Percentiles rank a stretch among this genome's conserved stretches.
Conservation (phyloP, 1,140 invertebrate genomes). For the Eriosoma lanigerum region DNA sequence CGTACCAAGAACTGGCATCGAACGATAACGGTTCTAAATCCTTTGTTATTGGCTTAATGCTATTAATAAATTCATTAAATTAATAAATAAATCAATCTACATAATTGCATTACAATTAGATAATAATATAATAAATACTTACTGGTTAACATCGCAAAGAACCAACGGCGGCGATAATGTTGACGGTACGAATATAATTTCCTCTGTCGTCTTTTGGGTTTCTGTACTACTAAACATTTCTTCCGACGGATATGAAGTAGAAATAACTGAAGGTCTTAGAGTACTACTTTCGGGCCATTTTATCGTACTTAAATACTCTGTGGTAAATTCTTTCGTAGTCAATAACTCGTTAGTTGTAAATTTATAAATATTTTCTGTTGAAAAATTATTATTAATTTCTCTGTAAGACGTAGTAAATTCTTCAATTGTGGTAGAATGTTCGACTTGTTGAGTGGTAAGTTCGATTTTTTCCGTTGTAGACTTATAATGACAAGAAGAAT, state of each 20-base stretch:
- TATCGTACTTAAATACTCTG: neutral
- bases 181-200: conserved; percentile 11
- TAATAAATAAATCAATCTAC: too few relatives aligned
- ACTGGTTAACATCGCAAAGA: neutral
- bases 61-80: too few relatives aligned
- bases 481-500: conserved; percentile 59
- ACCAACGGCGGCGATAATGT: neutral
- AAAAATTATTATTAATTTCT: conserved; percentile 49
- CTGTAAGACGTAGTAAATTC: conserved; percentile 18
- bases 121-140: too few relatives aligned
- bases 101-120: neutral
- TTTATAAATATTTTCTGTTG: neutral
- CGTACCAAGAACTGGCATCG: conserved; percentile 30
- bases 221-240: neutral
- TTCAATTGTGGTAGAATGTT: neutral
- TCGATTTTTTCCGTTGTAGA: conserved; percentile 35
- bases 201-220: neutral
- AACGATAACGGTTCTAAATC: neutral
- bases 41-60: conserved; percentile 2
- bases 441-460: conserved; percentile 15
- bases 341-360: neutral
- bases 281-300: conserved; percentile 23
- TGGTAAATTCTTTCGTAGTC: neutral
- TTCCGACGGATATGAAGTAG: neutral
- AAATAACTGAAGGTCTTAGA: neutral